A percentile compares a stretch with the other conserved stretches of the same genome.
These are phyloP conservation scores for Hoplodrina blanda DNA, from an alignment of 2,888 invertebrate genomes.

Conservation along the genomic window DNA sequence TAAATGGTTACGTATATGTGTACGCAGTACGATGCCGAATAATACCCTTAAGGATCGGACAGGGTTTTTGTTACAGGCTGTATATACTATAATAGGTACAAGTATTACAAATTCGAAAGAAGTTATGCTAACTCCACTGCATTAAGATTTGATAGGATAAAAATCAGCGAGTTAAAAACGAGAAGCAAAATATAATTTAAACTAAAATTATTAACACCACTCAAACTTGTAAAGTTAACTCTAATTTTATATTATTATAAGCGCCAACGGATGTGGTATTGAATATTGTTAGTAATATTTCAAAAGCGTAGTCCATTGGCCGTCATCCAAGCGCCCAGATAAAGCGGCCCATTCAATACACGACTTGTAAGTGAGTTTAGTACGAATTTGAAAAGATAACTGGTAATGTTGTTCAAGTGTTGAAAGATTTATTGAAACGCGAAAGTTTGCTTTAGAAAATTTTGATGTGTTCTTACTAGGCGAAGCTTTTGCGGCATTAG, in stretches of 20 bases:
- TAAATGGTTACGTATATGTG: too few relatives aligned
- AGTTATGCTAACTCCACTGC: too few relatives aligned
- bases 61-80: too few relatives aligned
- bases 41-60: too few relatives aligned
- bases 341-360: constrained; percentile 43
- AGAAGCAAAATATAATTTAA: background rate
- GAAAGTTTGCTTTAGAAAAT: background rate
- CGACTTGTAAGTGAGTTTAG: constrained; percentile 25
- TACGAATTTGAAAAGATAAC: constrained; percentile 3
- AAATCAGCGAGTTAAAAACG: too few relatives aligned
- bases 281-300: constrained; percentile 57
- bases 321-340: constrained; percentile 51
- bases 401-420: constrained; percentile 9
- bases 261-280: constrained; percentile 43
- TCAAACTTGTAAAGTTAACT: constrained; percentile 13
- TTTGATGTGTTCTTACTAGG: background rate
- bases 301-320: constrained; percentile 53
- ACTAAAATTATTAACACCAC: background rate
- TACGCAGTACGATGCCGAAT: too few relatives aligned
- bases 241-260: constrained; percentile 33
- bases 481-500: too few relatives aligned
- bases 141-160: too few relatives aligned
- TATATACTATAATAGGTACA: too few relatives aligned
- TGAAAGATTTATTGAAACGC: background rate
- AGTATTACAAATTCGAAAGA: too few relatives aligned